These are phyloP conservation scores for Gymnosoma rotundatum DNA, from an alignment of 2,888 invertebrate species.

Conservation along the genomic window DNA sequence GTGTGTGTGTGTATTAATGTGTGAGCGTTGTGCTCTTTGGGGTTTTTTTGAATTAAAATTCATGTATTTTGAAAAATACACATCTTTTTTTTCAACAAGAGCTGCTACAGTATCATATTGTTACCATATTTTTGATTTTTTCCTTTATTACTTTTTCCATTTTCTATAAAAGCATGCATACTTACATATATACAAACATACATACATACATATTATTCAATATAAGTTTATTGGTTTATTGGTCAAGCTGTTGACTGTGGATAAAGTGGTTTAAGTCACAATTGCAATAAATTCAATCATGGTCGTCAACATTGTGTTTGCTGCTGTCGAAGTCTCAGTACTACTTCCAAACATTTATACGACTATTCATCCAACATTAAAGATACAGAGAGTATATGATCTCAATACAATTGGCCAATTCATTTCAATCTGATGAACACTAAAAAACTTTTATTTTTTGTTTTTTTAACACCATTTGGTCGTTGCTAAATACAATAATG, in stretches of 20 bases:
- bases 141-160: slow-evolving; percentile 25
- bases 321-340: slow-evolving; percentile 29
- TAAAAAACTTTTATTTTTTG: slow-evolving; percentile 46
- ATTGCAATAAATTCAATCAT: slow-evolving; percentile 70
- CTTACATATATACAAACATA: slow-evolving; percentile 1
- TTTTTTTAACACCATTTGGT: slow-evolving; percentile 67
- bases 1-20: not conserved
- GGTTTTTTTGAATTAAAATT: slow-evolving; percentile 55
- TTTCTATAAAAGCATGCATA: slow-evolving; percentile 17
- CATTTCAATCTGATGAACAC: slow-evolving; percentile 62
- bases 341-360: slow-evolving; percentile 35
- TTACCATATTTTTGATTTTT: slow-evolving; percentile 59
- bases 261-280: slow-evolving; percentile 70
- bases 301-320: slow-evolving; percentile 63
- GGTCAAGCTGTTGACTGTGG: slow-evolving; percentile 69
- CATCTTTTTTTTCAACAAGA: slow-evolving; percentile 45
- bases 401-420: slow-evolving; percentile 57
- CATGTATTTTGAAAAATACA: slow-evolving; percentile 60
- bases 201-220: slow-evolving; percentile 45
- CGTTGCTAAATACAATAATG: slow-evolving; percentile 47
- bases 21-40: not conserved
- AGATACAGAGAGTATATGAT: slow-evolving; percentile 55
- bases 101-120: slow-evolving; percentile 58
- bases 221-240: slow-evolving; percentile 66
- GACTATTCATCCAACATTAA: slow-evolving; percentile 49